These are phyloP conservation scores for Hydropsyche betteni DNA, from an alignment of 2,888 invertebrate species.

Conservation along the genomic window DNA sequence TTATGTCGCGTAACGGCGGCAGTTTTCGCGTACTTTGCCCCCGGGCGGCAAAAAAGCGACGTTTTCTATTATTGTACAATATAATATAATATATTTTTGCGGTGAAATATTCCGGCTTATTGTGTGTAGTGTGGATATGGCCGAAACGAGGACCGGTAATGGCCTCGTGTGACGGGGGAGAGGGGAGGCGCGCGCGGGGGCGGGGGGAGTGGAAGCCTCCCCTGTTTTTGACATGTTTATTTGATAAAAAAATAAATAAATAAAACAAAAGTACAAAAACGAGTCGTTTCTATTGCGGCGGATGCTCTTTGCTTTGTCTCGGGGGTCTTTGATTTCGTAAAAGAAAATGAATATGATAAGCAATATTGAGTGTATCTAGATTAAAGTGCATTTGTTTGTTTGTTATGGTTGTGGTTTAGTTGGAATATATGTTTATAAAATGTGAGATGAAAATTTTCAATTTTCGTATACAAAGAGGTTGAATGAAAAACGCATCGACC, in stretches of 20 bases:
- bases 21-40: background rate
- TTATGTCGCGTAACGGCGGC: too few relatives aligned
- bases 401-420: too few relatives aligned
- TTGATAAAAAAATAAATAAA: constrained; percentile 5
- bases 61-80: too few relatives aligned
- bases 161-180: background rate
- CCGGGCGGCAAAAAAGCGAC: background rate
- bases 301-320: background rate
- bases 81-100: background rate
- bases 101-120: constrained; percentile 4
- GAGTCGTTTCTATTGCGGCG: background rate
- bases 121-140: background rate
- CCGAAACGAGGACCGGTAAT: constrained; percentile 19
- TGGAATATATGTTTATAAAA: too few relatives aligned
- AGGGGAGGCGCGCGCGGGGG: too few relatives aligned
- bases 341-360: too few relatives aligned
- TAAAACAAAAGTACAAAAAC: background rate
- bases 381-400: too few relatives aligned
- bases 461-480: too few relatives aligned
- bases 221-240: constrained; percentile 27
- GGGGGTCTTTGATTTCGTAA: background rate
- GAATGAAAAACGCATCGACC: too few relatives aligned
- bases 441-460: too few relatives aligned
- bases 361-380: too few relatives aligned
- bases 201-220: background rate